phyloP scores from a whole-genome alignment of 2,113 vertebrate species.

The Porphyrio hochstetteri region DNA sequence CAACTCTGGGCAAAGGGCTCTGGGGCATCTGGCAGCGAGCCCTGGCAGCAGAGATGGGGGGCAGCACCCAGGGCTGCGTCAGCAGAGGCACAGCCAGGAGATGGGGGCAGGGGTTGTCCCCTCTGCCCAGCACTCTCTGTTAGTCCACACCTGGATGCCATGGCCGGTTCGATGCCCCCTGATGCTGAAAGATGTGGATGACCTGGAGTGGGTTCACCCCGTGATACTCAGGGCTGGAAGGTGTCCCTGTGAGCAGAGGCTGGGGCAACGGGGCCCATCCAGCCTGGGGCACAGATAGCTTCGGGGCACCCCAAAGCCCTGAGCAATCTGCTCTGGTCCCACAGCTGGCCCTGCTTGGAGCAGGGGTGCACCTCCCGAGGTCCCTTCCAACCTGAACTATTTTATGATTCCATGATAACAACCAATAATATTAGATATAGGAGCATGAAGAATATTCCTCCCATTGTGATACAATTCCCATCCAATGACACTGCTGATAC shows the following conservation, averaged over 20 bases:
- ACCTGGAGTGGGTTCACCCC: background rate
- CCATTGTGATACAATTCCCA: background rate
- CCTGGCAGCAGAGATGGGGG: background rate
- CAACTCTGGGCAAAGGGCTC: background rate
- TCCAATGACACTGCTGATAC: background rate
- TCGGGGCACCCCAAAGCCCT: background rate
- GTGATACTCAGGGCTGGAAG: accelerated
- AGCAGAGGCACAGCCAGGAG: background rate
- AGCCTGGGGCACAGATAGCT: background rate
- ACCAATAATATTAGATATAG: background rate
- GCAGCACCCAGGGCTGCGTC: background rate
- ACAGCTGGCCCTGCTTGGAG: background rate
- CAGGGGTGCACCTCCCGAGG: background rate
- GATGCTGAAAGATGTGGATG: accelerated
- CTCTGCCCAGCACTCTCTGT: accelerated
- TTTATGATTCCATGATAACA: background rate
- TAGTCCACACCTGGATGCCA: accelerated
- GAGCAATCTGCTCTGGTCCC: background rate
- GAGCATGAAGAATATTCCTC: background rate
- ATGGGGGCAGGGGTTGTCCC: accelerated
- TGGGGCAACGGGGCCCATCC: background rate
- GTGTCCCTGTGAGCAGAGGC: background rate
- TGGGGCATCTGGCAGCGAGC: background rate
- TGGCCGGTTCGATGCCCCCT: background rate
- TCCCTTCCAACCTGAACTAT: background rate